Conservation (phyloP, 2,888 invertebrate genomes). For the Apodemia zela region DNA sequence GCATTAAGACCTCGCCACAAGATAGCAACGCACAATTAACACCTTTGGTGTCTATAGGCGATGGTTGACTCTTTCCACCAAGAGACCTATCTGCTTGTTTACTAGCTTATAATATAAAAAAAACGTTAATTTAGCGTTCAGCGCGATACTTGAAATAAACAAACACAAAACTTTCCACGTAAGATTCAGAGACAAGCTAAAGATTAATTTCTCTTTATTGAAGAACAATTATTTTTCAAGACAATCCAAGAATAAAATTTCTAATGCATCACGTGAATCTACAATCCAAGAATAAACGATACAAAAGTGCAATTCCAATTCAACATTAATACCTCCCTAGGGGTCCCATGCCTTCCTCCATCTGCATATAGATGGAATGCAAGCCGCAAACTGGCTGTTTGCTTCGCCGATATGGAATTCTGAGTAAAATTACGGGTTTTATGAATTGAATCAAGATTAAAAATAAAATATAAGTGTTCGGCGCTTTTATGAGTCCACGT, state of each 20-base stretch:
- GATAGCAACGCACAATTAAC: too few species aligned
- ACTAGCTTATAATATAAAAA: too few species aligned
- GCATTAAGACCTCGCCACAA: too few species aligned
- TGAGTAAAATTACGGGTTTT: conserved; percentile 5
- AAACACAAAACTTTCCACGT: too few species aligned
- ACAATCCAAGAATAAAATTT: neutral
- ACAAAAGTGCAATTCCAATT: conserved; percentile 20
- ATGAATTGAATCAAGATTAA: conserved; percentile 8
- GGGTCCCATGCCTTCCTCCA: conserved; percentile 18
- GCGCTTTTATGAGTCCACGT: neutral
- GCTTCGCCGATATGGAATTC: conserved; percentile 1
- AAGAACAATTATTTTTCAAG: neutral
- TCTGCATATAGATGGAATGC: conserved; percentile 32
- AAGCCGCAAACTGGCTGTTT: conserved; percentile 22
- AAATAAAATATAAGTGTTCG: neutral
- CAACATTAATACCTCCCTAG: conserved; percentile 28
- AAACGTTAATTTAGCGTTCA: too few species aligned
- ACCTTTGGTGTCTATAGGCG: too few species aligned
- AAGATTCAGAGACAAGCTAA: too few species aligned
- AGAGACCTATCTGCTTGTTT: too few species aligned
- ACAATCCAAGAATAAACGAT: conserved; percentile 10
- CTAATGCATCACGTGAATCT: conserved; percentile 4
- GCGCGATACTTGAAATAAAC: too few species aligned
- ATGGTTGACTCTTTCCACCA: too few species aligned
- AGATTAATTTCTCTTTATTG: neutral